Base-by-base conservation (phyloP, 2,888 invertebrate genomes). In the Baccha elongata region DNA sequence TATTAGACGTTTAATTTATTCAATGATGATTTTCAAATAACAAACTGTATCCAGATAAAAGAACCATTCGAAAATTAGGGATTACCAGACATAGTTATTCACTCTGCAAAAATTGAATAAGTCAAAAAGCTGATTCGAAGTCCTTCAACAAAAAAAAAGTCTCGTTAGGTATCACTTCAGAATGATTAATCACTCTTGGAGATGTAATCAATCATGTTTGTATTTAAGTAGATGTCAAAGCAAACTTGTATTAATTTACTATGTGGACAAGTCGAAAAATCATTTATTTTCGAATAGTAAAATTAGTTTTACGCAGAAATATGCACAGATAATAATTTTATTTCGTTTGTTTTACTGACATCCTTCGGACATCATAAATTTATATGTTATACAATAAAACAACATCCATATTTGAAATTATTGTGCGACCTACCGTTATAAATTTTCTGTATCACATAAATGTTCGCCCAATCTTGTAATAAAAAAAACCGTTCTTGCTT, bases 211-310 rank as follows among this genome's bases (percentile, higher is more conserved):
- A 81, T 81, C 81, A 76, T 23, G 4, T 71, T 75, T 65, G 58
- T 65, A 75, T 40, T 60, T 55, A 44, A 42, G 7, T 15, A 53
- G 32, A 71, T 76, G 76, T 81, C 81, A 76, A 76, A 81, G 76
- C 65, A 81, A 76, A 69, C 29, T 50, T 64, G 15, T 62, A 48
- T 58, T 50, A 8, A 13, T 32, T 13, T 69, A 48, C 67, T 13
- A 46, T 58, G 11, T 23, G 50, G 55, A 15, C 48, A 55, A 62
- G 68, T 46, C 19, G 15, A 40, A 46, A 48, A 55, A 37, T 32
- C 23, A 73, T 58, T 40, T 46, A 1, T 8, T 8, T 6, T 19
- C 2, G 0, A 55, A 21, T 1, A 10, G 13, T 4, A 35, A 11
- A 11, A 8, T 35, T 19, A 32, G 6, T 35, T 10, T 53, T 50